Conservation (phyloP, 2,797 vertebrate species). For the Rachycentron canadum region DNA sequence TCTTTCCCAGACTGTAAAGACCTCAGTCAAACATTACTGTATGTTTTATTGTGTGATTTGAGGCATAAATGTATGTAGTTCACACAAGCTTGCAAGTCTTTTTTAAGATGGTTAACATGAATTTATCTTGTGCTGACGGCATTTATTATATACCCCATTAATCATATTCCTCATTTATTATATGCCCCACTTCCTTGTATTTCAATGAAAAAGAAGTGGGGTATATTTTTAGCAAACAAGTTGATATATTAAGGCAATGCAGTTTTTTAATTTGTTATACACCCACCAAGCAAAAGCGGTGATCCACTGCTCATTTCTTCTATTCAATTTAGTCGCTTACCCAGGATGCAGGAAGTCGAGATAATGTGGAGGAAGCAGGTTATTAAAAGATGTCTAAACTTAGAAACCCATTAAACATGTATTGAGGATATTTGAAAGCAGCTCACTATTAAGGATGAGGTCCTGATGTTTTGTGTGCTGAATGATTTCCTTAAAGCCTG, state of each 20-base stretch:
- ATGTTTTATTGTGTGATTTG: background rate
- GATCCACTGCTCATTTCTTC: slow-evolving; percentile 14
- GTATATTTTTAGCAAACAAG: slow-evolving; percentile 2
- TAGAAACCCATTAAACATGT: slow-evolving; percentile 47
- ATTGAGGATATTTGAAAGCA: slow-evolving; percentile 31
- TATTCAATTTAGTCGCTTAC: background rate
- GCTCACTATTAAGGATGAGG: background rate
- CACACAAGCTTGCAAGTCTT: background rate
- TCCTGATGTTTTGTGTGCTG: slow-evolving; percentile 25
- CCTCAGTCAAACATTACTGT: background rate
- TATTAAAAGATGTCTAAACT: slow-evolving; percentile 33
- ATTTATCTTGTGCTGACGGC: background rate
- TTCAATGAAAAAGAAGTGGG: background rate
- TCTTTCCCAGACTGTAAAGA: background rate
- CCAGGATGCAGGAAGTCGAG: slow-evolving; percentile 14
- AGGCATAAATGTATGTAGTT: background rate
- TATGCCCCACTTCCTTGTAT: too few species aligned
- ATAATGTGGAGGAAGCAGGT: slow-evolving; percentile 27
- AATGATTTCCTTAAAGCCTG: slow-evolving; percentile 27
- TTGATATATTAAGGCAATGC: background rate
- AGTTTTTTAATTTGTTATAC: background rate
- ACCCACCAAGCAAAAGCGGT: background rate
- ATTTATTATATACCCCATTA: too few species aligned
- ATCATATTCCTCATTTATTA: too few species aligned
- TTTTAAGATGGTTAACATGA: background rate